Conservation (phyloP, 2,797 vertebrate genomes). For the Heliangelus exortis region DNA sequence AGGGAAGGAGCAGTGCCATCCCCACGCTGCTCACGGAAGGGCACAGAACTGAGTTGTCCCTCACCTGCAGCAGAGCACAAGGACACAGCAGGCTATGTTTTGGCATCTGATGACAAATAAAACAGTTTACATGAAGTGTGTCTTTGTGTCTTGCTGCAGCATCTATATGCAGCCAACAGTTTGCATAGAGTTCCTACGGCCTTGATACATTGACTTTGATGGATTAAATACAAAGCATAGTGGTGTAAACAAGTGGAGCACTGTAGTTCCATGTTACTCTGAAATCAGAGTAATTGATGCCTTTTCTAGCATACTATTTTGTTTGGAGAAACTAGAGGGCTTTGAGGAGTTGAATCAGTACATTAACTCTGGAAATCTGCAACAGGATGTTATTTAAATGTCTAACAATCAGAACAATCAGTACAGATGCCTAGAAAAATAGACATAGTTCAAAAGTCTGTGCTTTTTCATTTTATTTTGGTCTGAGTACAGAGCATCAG, state of each 20-base stretch:
- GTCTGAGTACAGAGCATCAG: background rate
- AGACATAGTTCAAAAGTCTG: background rate
- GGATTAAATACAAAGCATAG: background rate
- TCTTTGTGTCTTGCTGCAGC: background rate
- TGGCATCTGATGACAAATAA: background rate
- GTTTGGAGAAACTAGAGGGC: background rate
- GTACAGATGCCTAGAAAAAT: background rate
- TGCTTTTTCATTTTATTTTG: background rate
- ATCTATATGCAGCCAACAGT: background rate
- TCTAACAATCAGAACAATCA: background rate
- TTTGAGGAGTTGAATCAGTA: background rate
- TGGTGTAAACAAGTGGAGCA: background rate
- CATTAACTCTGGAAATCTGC: background rate
- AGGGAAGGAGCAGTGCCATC: background rate
- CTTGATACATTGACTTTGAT: background rate
- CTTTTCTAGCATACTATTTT: background rate
- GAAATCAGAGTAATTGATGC: background rate
- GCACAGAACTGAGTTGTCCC: background rate
- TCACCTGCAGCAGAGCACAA: background rate
- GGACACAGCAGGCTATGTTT: background rate
- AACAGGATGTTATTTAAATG: background rate
- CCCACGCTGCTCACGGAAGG: background rate
- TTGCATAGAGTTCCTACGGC: background rate
- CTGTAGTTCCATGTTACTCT: background rate
- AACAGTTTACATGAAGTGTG: background rate